Percentiles rank a stretch among this genome's conserved stretches.
Conservation (phyloP, 2,797 vertebrate species). For the Sphenodon punctatus region DNA sequence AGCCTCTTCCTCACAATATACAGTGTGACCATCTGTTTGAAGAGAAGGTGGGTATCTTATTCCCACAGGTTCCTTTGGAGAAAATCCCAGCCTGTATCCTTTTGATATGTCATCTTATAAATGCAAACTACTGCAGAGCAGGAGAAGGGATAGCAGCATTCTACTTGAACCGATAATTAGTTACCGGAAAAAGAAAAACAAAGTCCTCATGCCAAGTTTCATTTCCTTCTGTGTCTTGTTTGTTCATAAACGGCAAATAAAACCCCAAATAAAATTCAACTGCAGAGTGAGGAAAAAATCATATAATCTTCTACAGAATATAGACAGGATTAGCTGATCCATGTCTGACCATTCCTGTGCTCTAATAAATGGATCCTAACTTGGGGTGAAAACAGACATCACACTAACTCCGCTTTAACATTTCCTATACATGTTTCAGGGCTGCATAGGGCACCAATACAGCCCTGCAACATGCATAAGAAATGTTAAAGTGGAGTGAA, state of each 20-base stretch:
- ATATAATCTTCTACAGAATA: not conserved
- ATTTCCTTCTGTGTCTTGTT: slow-evolving; percentile 1
- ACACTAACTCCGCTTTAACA: no score
- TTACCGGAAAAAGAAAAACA: not conserved
- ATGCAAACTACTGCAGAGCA: not conserved
- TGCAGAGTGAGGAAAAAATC: not conserved
- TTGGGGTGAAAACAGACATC: no score
- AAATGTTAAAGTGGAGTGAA: no score
- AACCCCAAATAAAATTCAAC: not conserved
- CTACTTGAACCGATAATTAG: fast-evolving
- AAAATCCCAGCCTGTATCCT: not conserved
- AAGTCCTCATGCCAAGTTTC: not conserved
- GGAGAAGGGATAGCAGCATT: not conserved
- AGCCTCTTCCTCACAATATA: not conserved
- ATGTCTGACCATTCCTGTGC: not conserved
- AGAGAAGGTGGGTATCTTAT: no score
- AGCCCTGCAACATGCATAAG: no score
- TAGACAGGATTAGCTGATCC: not conserved
- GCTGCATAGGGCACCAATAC: no score
- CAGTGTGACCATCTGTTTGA: no score
- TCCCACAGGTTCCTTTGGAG: not conserved
- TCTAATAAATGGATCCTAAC: not conserved
- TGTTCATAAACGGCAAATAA: not conserved
- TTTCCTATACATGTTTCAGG: no score
- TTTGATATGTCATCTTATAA: not conserved